Evolutionary conservation across 2,797 vertebrate genomes (phyloP).

Genomic region (Buceros bicornis): DNA sequence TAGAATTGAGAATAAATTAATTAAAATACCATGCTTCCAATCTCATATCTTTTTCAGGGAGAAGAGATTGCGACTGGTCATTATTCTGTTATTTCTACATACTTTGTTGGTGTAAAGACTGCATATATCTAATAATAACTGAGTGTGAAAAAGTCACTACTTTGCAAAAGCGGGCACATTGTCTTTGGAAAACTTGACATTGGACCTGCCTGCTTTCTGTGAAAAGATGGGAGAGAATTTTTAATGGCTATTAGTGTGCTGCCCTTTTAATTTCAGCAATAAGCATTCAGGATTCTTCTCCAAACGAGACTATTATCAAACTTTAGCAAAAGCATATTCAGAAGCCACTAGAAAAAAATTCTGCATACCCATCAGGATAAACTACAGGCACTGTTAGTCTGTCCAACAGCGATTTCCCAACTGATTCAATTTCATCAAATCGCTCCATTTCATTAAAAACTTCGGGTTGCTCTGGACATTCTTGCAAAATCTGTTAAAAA

Average conservation of each 20-base stretch:
- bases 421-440: slow-evolving; percentile 91
- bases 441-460: slow-evolving; percentile 83
- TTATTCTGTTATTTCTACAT: not conserved
- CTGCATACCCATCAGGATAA: slow-evolving; percentile 95
- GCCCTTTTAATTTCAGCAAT: not conserved
- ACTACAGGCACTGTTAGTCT: slow-evolving; percentile 92
- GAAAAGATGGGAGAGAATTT: not conserved
- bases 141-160: not conserved
- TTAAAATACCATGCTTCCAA: not conserved
- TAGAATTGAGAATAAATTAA: not conserved
- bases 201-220: not conserved
- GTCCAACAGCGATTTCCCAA: slow-evolving; percentile 94
- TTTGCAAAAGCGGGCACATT: not conserved
- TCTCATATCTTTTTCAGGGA: not conserved
- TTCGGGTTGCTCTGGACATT: slow-evolving; percentile 84
- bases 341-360: not conserved
- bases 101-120: not conserved
- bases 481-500: slow-evolving; percentile 83
- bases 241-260: not conserved
- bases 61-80: not conserved
- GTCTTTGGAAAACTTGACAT: not conserved
- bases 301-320: not conserved
- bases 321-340: not conserved
- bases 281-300: not conserved
- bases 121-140: not conserved